Conservation (phyloP, 1,140 invertebrate genomes). For the Pseudomyrmex flavicornis region DNA sequence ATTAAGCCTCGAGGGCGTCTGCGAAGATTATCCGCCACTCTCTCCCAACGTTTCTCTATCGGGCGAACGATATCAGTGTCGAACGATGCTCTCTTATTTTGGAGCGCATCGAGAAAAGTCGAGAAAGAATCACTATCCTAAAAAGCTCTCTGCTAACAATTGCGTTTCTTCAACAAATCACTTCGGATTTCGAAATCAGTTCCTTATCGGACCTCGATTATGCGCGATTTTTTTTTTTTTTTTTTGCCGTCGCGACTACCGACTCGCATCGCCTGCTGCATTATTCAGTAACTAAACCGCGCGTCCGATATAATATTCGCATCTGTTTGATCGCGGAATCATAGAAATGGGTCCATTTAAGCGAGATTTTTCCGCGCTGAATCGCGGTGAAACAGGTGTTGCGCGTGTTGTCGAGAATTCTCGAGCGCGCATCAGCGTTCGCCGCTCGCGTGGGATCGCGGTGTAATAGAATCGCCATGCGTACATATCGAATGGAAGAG, state of each 20-base stretch:
- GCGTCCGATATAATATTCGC: constrained; percentile 3
- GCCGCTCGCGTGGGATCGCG: constrained; percentile 72
- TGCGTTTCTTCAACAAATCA: too few species aligned
- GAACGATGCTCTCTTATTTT: constrained; percentile 7
- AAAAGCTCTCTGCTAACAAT: too few species aligned
- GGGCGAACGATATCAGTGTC: background rate
- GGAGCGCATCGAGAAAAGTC: too few species aligned
- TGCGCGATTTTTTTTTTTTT: background rate
- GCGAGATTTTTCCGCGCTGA: constrained; percentile 41
- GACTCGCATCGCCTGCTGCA: constrained; percentile 8
- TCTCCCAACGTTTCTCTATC: constrained; percentile 29
- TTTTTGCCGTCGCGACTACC: background rate
- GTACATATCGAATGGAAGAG: constrained; percentile 10
- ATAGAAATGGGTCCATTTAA: constrained; percentile 64
- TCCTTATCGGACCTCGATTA: too few species aligned
- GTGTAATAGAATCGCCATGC: constrained; percentile 73
- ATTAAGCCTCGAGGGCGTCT: constrained; percentile 73
- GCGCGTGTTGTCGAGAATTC: constrained; percentile 41
- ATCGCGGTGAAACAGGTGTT: constrained; percentile 20
- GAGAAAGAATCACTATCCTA: too few species aligned
- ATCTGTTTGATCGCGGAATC: constrained; percentile 51
- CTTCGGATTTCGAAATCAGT: too few species aligned
- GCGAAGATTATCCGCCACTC: constrained; percentile 23
- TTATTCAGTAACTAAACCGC: constrained; percentile 41
- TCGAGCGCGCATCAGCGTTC: constrained; percentile 36